phyloP scores from a whole-genome alignment of 1,140 invertebrate species.

The Lasioglossum albipes region DNA sequence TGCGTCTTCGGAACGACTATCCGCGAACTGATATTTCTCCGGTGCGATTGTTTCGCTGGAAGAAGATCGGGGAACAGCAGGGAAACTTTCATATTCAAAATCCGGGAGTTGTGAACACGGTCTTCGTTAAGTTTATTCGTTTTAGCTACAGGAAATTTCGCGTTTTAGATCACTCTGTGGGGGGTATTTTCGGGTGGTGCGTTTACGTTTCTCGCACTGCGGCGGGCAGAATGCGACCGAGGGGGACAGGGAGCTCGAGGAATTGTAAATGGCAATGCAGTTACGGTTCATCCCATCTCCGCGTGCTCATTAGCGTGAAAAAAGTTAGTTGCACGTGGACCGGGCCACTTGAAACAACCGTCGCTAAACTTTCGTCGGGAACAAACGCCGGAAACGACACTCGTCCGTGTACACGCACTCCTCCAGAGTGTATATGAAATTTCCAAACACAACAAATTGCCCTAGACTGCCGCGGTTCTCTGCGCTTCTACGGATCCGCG shows the following conservation, averaged over 20 bases:
- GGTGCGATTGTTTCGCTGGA: too few relatives aligned
- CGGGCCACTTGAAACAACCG: not conserved
- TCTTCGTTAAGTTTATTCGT: too few relatives aligned
- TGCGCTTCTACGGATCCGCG: too few relatives aligned
- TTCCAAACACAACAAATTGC: conserved; percentile 14
- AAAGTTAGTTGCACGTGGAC: not conserved
- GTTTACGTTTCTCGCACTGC: not conserved
- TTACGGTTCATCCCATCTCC: not conserved
- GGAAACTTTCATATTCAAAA: too few relatives aligned
- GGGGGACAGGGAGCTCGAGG: not conserved
- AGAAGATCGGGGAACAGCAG: too few relatives aligned
- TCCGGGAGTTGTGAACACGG: too few relatives aligned
- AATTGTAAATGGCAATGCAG: not conserved
- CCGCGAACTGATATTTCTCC: too few relatives aligned
- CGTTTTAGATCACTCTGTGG: too few relatives aligned
- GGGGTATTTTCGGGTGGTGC: too few relatives aligned
- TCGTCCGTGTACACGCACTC: too few relatives aligned
- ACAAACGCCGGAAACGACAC: not conserved
- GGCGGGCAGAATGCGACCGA: not conserved
- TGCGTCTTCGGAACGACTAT: too few relatives aligned
- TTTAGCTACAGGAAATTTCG: too few relatives aligned
- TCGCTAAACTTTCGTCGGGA: not conserved
- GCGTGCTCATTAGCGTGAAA: not conserved
- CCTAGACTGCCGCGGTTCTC: not conserved
- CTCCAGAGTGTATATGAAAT: not conserved